These are phyloP conservation scores for Scaptomyza pallida DNA, from an alignment of 1,140 invertebrate genomes.

Conservation along the genomic window DNA sequence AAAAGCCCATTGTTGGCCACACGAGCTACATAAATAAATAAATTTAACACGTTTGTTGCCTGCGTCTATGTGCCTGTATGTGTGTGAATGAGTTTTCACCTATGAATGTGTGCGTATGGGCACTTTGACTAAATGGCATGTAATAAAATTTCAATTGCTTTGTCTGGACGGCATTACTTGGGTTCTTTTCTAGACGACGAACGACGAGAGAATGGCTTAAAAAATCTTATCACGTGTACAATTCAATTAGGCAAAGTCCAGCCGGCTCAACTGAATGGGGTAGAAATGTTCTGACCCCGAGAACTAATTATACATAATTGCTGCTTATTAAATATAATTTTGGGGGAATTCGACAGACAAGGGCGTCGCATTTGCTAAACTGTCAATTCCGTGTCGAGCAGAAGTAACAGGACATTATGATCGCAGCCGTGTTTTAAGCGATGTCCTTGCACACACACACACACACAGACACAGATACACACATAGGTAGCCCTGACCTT, in stretches of 20 bases:
- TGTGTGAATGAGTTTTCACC: constrained; percentile 1
- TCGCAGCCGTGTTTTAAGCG: constrained; percentile 29
- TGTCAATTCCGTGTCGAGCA: constrained; percentile 49
- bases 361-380: constrained; percentile 40
- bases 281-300: neutral
- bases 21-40: constrained; percentile 66
- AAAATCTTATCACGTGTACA: constrained; percentile 37
- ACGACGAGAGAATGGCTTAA: neutral
- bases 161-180: constrained; percentile 57
- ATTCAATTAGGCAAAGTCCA: constrained; percentile 38
- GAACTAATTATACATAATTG: constrained; percentile 61
- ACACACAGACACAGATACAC: no score
- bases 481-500: constrained; percentile 61
- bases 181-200: constrained; percentile 40
- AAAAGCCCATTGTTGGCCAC: constrained; percentile 53
- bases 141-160: constrained; percentile 77
- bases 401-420: constrained; percentile 18
- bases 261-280: neutral
- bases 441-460: constrained; percentile 52
- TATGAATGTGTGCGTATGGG: constrained; percentile 11
- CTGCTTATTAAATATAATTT: constrained; percentile 69
- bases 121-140: constrained; percentile 75
- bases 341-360: constrained; percentile 28
- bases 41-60: constrained; percentile 36
- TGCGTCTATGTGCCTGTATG: constrained; percentile 1